phyloP scores from a whole-genome alignment of 2,888 invertebrate species.

The Synergus umbraculus region DNA sequence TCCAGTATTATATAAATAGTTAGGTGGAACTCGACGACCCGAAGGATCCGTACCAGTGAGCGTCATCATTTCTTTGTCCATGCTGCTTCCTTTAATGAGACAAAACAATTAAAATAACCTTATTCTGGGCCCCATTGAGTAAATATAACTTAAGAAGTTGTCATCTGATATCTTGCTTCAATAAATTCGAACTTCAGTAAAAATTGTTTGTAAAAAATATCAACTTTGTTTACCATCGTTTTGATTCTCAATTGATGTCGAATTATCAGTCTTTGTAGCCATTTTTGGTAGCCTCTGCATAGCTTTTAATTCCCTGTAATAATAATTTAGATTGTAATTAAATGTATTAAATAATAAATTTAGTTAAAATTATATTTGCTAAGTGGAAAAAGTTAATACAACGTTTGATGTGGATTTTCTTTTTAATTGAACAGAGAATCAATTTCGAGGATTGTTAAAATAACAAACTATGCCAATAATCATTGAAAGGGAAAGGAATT shows the following conservation, averaged over 20 bases:
- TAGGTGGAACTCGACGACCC: slow-evolving; percentile 70
- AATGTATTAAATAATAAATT: slow-evolving; percentile 37
- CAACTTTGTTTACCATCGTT: slow-evolving; percentile 67
- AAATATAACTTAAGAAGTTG: background rate
- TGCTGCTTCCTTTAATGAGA: slow-evolving; percentile 35
- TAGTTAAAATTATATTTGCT: background rate
- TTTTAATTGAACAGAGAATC: background rate
- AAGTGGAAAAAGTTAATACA: background rate
- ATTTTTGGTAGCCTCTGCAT: slow-evolving; percentile 57
- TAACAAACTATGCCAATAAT: slow-evolving; percentile 29
- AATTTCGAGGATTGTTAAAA: slow-evolving; percentile 16
- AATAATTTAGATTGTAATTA: background rate
- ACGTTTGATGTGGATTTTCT: background rate
- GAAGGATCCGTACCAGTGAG: slow-evolving; percentile 64
- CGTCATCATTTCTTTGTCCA: slow-evolving; percentile 45
- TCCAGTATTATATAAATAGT: slow-evolving; percentile 64
- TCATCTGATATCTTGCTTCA: background rate
- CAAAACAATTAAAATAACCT: background rate
- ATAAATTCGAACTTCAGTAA: background rate
- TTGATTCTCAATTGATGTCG: slow-evolving; percentile 71
- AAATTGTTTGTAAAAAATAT: background rate
- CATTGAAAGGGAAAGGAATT: slow-evolving; percentile 11
- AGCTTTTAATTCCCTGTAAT: slow-evolving; percentile 45
- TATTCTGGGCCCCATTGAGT: background rate
- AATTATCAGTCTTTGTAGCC: slow-evolving; percentile 73